A percentile compares a stretch with the other conserved stretches of the same genome.
These are phyloP conservation scores for Hyla sarda DNA, from an alignment of 2,113 vertebrate genomes.

Conservation along the genomic window DNA sequence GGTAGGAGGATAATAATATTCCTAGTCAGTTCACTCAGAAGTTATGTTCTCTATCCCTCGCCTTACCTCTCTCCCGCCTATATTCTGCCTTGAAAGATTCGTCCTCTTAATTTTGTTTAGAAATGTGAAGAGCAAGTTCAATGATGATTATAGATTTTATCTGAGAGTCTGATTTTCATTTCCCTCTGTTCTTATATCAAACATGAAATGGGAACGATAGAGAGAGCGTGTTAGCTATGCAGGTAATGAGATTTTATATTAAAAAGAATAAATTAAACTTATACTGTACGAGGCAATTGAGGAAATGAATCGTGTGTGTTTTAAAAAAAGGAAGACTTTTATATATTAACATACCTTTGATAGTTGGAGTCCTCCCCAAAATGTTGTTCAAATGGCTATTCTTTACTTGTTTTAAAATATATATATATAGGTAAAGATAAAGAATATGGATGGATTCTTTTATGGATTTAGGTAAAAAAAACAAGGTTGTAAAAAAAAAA, in stretches of 20 bases:
- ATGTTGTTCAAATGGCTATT: background rate
- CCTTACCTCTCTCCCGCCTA: slow-evolving; percentile 1
- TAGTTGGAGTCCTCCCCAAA: background rate
- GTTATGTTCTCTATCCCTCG: background rate
- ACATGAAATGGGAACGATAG: slow-evolving; percentile 77
- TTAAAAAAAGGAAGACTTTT: slow-evolving; percentile 39
- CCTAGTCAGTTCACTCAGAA: slow-evolving; percentile 10
- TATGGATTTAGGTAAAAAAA: too few relatives aligned
- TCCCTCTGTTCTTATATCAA: slow-evolving; percentile 88
- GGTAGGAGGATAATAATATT: background rate
- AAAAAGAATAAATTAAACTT: slow-evolving; percentile 88
- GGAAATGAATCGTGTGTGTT: slow-evolving; percentile 44
- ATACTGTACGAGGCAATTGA: slow-evolving; percentile 61
- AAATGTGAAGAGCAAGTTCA: slow-evolving; percentile 78
- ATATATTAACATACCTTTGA: slow-evolving; percentile 31
- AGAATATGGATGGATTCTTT: too few relatives aligned
- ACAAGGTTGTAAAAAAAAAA: too few relatives aligned
- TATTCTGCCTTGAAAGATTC: slow-evolving; percentile 65
- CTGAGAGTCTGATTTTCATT: slow-evolving; percentile 85
- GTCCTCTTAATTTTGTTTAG: slow-evolving; percentile 81
- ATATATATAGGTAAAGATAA: too few relatives aligned
- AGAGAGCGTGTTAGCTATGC: slow-evolving; percentile 70
- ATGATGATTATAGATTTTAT: slow-evolving; percentile 81
- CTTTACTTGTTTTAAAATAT: too few relatives aligned
- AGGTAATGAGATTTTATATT: slow-evolving; percentile 90